Percentiles rank a stretch among this genome's conserved stretches.
phyloP scores from a whole-genome alignment of 2,888 invertebrate species.

The Copidosoma aretas region DNA sequence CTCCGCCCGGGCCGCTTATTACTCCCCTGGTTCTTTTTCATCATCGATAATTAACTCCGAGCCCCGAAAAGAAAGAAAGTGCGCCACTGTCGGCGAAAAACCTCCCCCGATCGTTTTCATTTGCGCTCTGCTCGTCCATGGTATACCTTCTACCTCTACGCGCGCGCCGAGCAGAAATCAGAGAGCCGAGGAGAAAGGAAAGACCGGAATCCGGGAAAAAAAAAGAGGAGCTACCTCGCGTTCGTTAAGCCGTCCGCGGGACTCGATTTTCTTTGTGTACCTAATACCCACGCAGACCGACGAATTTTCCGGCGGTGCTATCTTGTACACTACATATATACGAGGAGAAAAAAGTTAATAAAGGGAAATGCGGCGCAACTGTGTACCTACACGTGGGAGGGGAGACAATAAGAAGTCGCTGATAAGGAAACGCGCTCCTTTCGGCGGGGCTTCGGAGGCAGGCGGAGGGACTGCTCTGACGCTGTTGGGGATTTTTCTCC shows the following conservation, averaged over 20 bases:
- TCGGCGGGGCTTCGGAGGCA: constrained; percentile 50
- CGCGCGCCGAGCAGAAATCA: neutral
- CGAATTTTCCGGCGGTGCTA: constrained; percentile 18
- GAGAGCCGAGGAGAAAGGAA: neutral
- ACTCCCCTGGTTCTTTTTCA: constrained; percentile 36
- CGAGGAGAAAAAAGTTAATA: constrained; percentile 51
- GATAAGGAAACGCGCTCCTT: constrained; percentile 51
- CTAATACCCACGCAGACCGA: neutral
- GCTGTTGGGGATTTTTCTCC: constrained; percentile 6
- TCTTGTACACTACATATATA: too few species aligned
- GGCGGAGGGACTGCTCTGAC: too few species aligned
- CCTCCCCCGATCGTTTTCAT: constrained; percentile 33
- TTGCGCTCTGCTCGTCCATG: constrained; percentile 18
- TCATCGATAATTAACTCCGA: constrained; percentile 39
- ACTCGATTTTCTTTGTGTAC: constrained; percentile 4
- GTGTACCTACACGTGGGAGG: constrained; percentile 11
- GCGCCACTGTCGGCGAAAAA: constrained; percentile 16
- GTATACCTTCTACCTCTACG: too few species aligned
- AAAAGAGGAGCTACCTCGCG: constrained; percentile 21
- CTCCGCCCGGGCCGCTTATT: constrained; percentile 4
- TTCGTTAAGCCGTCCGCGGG: constrained; percentile 26
- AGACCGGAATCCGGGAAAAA: neutral
- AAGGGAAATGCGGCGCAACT: constrained; percentile 46
- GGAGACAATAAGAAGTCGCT: constrained; percentile 50
- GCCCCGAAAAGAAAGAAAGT: neutral